phyloP scores from a whole-genome alignment of 2,888 invertebrate species.

The Zygaena filipendulae region DNA sequence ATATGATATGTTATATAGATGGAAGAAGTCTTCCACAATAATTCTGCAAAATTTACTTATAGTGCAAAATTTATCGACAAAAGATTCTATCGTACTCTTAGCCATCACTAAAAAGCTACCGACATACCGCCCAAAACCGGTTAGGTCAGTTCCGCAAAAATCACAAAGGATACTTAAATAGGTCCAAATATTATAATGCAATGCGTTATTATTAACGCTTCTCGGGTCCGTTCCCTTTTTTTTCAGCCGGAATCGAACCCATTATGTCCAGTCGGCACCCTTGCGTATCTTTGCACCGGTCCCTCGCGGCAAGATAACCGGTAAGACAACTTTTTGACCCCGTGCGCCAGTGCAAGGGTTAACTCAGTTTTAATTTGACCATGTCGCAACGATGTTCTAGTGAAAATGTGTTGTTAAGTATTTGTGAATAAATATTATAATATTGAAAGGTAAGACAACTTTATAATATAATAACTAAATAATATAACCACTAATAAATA shows the following conservation, averaged over 20 bases:
- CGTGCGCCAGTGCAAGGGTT: conserved; percentile 39
- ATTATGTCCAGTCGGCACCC: conserved; percentile 62
- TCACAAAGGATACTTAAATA: conserved; percentile 68
- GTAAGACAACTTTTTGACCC: conserved; percentile 66
- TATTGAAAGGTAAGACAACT: background rate
- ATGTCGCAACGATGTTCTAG: conserved; percentile 19
- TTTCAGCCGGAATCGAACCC: conserved; percentile 29
- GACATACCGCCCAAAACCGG: conserved; percentile 62
- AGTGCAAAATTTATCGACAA: too few species aligned
- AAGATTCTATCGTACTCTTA: too few species aligned
- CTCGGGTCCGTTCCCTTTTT: conserved; percentile 26
- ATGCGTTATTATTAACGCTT: conserved; percentile 41
- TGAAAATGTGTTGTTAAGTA: background rate
- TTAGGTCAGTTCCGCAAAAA: conserved; percentile 60
- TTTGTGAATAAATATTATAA: background rate
- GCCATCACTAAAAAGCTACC: too few species aligned
- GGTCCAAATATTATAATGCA: conserved; percentile 65
- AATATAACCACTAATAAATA: too few species aligned
- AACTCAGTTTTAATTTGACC: conserved; percentile 52
- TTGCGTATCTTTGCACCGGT: conserved; percentile 37
- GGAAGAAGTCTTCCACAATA: too few species aligned
- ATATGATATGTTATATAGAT: too few species aligned
- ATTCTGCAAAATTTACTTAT: too few species aligned
- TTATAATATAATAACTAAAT: too few species aligned
- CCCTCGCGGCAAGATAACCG: conserved; percentile 56